Evolutionary conservation across 2,797 vertebrate species (phyloP), one percentile per base, ranked within the genome.

Genomic region (Mycteria americana): DNA sequence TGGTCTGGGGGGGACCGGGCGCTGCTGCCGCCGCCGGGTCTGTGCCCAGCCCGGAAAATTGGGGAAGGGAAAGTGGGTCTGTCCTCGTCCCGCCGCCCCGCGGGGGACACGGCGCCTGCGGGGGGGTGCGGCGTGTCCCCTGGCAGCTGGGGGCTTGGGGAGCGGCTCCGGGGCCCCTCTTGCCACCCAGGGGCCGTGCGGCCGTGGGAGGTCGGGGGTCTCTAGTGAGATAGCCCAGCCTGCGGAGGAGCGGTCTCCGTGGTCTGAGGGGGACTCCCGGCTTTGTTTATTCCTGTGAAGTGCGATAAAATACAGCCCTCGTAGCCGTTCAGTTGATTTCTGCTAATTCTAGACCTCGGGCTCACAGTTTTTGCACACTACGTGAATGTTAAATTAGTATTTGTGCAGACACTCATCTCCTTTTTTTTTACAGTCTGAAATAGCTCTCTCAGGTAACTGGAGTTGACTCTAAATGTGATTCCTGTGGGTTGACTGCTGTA

Each of bases 361-460:
- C 73, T 73, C 13, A n/a, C 77, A 7, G 67, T 3, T 41, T 65
- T 59, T 14, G 27, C 50, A 18, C 51, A 2, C 45, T 22, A 8
- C 16, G 13, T 7, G 73, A 24, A 21, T 50, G 8, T 53, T 25
- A 18, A 33, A 35, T 18, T 8, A 1, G 27, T 3, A 24, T 59
- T 56, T 7, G 67, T 78, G 68, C 72, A 30, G 89, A 17, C 79
- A 0, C 60, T 57, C 76, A 27, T 63, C 78, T 57, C n/a, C n/a
- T 62, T 31, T 25, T 70, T 60, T 23, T 22, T 28, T 19, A 3
- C 60, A 92, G 90, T 37, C 65, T 50, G 76, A 31, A 84, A 65
- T 54, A 78, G 90, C 75, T 12, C 17, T 21, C 74, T 88, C 79
- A 64, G 93, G 94, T 94, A 88, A 39, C 88, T 30, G 74, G 88